Conservation (phyloP, 2,888 invertebrate genomes). For the Chalcis sispes region DNA sequence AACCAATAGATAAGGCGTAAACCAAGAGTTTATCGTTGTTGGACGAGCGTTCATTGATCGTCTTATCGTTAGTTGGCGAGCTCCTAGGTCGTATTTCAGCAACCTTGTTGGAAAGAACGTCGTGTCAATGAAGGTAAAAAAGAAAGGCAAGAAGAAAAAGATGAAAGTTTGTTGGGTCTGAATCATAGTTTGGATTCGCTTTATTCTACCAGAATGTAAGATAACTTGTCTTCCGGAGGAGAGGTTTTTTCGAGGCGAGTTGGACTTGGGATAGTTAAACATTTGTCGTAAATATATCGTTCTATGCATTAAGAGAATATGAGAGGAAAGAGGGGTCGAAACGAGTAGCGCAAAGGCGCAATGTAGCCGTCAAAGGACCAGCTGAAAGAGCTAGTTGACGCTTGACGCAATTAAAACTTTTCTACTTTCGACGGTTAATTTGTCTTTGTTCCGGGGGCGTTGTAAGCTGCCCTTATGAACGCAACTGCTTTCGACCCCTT, state of each 20-base stretch:
- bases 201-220: slow-evolving; percentile 8
- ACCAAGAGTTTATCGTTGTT: too few relatives aligned
- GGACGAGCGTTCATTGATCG: too few relatives aligned
- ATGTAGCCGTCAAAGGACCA: slow-evolving; percentile 11
- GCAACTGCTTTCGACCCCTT: slow-evolving; percentile 56
- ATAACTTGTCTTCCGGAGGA: too few relatives aligned
- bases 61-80: too few relatives aligned
- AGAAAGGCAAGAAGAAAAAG: background rate
- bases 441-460: slow-evolving; percentile 65
- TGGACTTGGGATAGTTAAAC: too few relatives aligned
- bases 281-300: too few relatives aligned
- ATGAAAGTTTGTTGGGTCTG: slow-evolving; percentile 6
- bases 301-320: slow-evolving; percentile 15
- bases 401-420: slow-evolving; percentile 73
- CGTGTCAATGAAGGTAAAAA: background rate
- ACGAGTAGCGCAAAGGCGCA: background rate
- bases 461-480: slow-evolving; percentile 51
- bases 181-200: slow-evolving; percentile 15
- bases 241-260: too few relatives aligned
- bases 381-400: slow-evolving; percentile 54
- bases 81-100: background rate
- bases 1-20: too few relatives aligned
- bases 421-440: slow-evolving; percentile 69
- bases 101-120: background rate
- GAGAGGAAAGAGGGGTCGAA: background rate